Percentiles rank a stretch among this genome's conserved stretches.
phyloP scores from a whole-genome alignment of 2,888 invertebrate genomes.

The Blastobasis adustella region DNA sequence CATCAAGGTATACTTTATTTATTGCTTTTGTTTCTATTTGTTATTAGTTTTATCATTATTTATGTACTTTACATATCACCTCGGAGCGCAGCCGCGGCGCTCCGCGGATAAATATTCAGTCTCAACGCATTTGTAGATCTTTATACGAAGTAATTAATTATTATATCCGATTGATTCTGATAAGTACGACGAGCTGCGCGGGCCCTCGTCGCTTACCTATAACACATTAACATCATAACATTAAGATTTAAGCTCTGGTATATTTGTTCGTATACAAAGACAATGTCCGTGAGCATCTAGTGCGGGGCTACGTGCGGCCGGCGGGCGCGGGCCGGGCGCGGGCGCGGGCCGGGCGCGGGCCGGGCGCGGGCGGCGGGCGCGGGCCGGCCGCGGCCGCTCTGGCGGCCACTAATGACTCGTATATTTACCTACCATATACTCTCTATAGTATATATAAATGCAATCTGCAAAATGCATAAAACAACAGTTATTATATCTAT shows the following conservation, averaged over 20 bases:
- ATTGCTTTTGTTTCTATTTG: constrained; percentile 70
- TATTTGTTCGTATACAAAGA: constrained; percentile 72
- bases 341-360: neutral
- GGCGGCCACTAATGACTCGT: constrained; percentile 63
- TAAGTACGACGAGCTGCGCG: neutral
- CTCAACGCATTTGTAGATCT: constrained; percentile 34
- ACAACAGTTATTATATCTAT: constrained; percentile 73
- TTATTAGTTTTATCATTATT: constrained; percentile 31
- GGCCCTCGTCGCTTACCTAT: neutral
- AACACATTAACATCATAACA: constrained; percentile 23
- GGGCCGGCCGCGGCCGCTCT: constrained; percentile 56
- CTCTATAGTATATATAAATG: constrained; percentile 73
- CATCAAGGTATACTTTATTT: constrained; percentile 74
- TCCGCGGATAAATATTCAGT: constrained; percentile 53
- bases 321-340: neutral
- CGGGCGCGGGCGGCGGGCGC: constrained; percentile 3
- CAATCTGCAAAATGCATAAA: constrained; percentile 75
- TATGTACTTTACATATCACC: constrained; percentile 70
- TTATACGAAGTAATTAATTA: neutral
- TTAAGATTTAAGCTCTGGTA: constrained; percentile 68
- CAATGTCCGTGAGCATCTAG: constrained; percentile 29
- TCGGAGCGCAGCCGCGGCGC: constrained; percentile 35
- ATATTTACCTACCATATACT: constrained; percentile 72
- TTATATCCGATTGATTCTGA: neutral
- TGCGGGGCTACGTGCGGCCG: neutral